These are phyloP conservation scores for Sebastes glaucus DNA, from an alignment of 2,797 vertebrate genomes.

Conservation along the genomic window DNA sequence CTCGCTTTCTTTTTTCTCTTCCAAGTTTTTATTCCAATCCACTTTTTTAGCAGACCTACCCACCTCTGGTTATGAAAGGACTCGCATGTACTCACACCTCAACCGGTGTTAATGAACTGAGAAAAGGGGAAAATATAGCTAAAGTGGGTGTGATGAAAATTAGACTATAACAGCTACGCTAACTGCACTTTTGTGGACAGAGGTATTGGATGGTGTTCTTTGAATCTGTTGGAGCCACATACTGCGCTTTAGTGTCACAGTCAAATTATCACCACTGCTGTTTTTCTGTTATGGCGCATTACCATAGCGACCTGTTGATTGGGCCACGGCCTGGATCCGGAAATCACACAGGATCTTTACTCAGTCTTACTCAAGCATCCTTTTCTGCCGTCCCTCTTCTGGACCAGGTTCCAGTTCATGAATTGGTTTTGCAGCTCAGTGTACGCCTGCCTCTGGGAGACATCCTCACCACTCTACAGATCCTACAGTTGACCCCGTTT, in stretches of 20 bases:
- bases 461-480: background rate
- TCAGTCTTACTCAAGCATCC: background rate
- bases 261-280: background rate
- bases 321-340: background rate
- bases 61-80: constrained; percentile 21
- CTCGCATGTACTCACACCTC: constrained; percentile 12
- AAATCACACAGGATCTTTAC: background rate
- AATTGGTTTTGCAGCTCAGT: background rate
- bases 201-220: background rate
- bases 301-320: background rate
- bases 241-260: background rate
- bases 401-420: background rate
- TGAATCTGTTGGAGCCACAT: background rate
- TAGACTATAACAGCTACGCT: background rate
- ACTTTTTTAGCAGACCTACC: constrained; percentile 1
- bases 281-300: background rate
- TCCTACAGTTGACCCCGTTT: background rate
- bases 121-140: constrained; percentile 25
- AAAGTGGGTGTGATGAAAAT: constrained; percentile 34
- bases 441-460: background rate
- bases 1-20: constrained; percentile 43
- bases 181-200: constrained; percentile 6
- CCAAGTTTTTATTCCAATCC: constrained; percentile 26
- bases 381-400: background rate
- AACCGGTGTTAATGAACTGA: constrained; percentile 60